Base-by-base conservation (phyloP, 2,888 invertebrate species). In the Suillia variegata region DNA sequence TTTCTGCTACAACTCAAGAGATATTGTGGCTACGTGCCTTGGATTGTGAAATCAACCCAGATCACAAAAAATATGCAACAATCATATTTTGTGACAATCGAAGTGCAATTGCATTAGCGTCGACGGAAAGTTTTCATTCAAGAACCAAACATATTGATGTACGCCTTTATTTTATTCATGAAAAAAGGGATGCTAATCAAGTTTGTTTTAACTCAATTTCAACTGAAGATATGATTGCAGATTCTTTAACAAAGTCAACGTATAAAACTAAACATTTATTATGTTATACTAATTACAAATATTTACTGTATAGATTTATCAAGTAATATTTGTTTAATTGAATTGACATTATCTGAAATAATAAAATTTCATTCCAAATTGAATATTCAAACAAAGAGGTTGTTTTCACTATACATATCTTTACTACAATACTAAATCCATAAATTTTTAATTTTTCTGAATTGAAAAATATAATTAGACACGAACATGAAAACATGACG, bases 131-230 rank as follows among this genome's bases (percentile, higher is more conserved):
- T 1, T 56, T 56, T 31, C 54, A 56, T 21, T 17, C 34, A 1
- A 54, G 42, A n/a, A 54, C 55, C 13, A 59, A 59, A 24, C 50
- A 58, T 22, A 55, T 58, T 8, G 51, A 59, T 47, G 50, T 59
- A 2, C 51, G 56, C 22, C 24, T 57, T 26, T 57, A 61, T 21
- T 61, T 61, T n/a, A 54, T 57, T 17, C 49, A 24, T 12, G 54
- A 61, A 4, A 57, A 51, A 8, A 24, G 50, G 4, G 4, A 42
- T 21, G 21, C 6, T 31, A 31, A 26, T 34, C 22, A 55, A 33
- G 17, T 56, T 5, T 20, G n/a, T 8, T 49, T 56, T 10, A 22
- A 18, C n/a, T 47, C 22, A 2, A 42, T 42, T 42, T 5, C 22
- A 18, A 50, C 59, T 2, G 34, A 58, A 15, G 38, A 58, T 1